phyloP scores from a whole-genome alignment of 2,888 invertebrate genomes.

The Saturnia japonica region DNA sequence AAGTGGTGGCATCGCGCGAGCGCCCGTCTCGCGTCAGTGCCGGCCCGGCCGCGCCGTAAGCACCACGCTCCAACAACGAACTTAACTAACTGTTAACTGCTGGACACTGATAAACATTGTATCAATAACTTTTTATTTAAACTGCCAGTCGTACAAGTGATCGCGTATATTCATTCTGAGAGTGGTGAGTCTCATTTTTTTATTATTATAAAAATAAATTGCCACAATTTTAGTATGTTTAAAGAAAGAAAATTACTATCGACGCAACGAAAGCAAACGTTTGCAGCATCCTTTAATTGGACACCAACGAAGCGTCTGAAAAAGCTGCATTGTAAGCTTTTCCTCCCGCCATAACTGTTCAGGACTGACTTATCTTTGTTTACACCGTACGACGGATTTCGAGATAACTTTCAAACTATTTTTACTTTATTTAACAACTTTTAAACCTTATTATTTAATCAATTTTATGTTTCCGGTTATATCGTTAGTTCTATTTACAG shows the following conservation, averaged over 20 bases:
- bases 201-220: slow-evolving; percentile 23
- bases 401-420: not conserved
- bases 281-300: slow-evolving; percentile 5
- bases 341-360: slow-evolving; percentile 49
- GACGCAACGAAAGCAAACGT: slow-evolving; percentile 7
- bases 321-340: slow-evolving; percentile 67
- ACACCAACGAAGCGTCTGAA: slow-evolving; percentile 52
- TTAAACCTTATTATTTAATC: not conserved
- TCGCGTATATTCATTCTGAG: slow-evolving; percentile 57
- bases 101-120: slow-evolving; percentile 64
- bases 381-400: not conserved
- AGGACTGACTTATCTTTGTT: slow-evolving; percentile 25
- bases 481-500: not conserved
- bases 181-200: slow-evolving; percentile 61
- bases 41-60: slow-evolving; percentile 81
- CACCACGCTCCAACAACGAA: slow-evolving; percentile 68
- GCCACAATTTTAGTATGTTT: not conserved
- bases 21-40: slow-evolving; percentile 75
- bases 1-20: slow-evolving; percentile 54
- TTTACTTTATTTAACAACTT: not conserved
- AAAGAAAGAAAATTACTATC: slow-evolving; percentile 8
- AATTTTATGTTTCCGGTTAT: not conserved
- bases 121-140: slow-evolving; percentile 49
- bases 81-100: slow-evolving; percentile 49
- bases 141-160: slow-evolving; percentile 53